A percentile compares a stretch with the other conserved stretches of the same genome.
Conservation (phyloP, 2,797 vertebrate species). For the Poecilia picta region DNA sequence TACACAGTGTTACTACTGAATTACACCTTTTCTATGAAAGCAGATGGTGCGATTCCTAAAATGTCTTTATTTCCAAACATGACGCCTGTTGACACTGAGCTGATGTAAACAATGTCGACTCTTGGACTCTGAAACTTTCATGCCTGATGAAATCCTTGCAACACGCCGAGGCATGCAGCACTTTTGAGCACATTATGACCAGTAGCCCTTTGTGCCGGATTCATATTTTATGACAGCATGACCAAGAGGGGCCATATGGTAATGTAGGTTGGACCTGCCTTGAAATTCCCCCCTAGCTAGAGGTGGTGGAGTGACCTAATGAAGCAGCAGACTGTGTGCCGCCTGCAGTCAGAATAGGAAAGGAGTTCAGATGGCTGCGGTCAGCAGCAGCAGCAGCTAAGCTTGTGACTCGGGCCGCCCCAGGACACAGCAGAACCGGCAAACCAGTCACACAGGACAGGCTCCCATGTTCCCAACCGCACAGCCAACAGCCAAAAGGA, state of each 20-base stretch:
- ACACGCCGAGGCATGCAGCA: conserved; percentile 47
- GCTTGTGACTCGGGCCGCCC: conserved; percentile 42
- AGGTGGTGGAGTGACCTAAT: conserved; percentile 70
- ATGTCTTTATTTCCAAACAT: conserved; percentile 20
- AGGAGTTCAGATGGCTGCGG: conserved; percentile 64
- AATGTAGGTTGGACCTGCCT: conserved; percentile 71
- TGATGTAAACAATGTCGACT: conserved; percentile 50
- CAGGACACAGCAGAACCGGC: conserved; percentile 45
- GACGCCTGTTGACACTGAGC: conserved; percentile 20
- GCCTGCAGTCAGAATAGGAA: conserved; percentile 65
- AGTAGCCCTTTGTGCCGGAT: conserved; percentile 53
- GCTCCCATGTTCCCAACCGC: conserved; percentile 43
- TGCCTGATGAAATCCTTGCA: conserved; percentile 72
- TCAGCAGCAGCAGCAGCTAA: conserved; percentile 61
- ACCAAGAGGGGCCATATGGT: conserved; percentile 74
- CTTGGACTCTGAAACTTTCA: conserved; percentile 40
- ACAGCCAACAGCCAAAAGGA: conserved; percentile 33
- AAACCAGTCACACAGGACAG: conserved; percentile 56
- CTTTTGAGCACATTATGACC: conserved; percentile 46
- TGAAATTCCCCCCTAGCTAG: conserved; percentile 55
- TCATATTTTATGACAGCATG: conserved; percentile 70
- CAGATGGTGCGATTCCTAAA: conserved; percentile 8
- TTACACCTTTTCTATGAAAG: conserved; percentile 9
- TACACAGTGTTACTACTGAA: conserved; percentile 4
- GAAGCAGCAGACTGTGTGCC: conserved; percentile 67